Conservation (phyloP, 2,797 vertebrate genomes). For the Mus minutoides region DNA sequence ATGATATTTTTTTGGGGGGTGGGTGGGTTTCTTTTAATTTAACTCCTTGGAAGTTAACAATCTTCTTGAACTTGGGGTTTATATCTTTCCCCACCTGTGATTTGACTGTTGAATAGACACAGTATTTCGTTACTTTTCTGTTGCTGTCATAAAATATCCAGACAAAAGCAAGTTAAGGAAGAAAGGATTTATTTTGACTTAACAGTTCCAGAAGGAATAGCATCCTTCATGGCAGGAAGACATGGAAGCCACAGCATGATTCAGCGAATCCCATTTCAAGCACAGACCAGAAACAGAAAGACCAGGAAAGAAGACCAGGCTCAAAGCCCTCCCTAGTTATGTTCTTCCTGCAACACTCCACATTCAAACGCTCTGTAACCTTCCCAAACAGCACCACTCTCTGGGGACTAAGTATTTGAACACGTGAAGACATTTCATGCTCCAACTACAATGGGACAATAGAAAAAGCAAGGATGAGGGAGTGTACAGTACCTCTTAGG, state of each 20-base stretch:
- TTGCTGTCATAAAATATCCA: background rate
- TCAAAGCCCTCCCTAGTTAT: background rate
- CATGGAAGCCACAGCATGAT: background rate
- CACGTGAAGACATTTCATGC: background rate
- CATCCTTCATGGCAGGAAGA: background rate
- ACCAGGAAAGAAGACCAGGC: background rate
- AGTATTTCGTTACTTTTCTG: background rate
- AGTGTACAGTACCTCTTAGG: background rate
- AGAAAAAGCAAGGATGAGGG: background rate
- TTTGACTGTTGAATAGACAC: background rate
- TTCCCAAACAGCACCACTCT: background rate
- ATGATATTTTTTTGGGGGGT: background rate
- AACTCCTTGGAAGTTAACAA: background rate
- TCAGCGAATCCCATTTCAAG: background rate
- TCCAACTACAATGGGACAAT: background rate
- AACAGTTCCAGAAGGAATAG: background rate
- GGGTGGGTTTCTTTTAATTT: background rate
- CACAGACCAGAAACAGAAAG: background rate
- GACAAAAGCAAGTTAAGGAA: background rate
- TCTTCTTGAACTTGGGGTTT: background rate
- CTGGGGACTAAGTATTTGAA: background rate
- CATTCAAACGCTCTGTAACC: background rate
- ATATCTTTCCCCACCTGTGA: background rate
- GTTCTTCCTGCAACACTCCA: background rate
- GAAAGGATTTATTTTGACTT: background rate